Evolutionary conservation across 2,888 invertebrate species (phyloP), one percentile per base, ranked within the genome.

Genomic region (Chrysotoxum bicinctum): DNA sequence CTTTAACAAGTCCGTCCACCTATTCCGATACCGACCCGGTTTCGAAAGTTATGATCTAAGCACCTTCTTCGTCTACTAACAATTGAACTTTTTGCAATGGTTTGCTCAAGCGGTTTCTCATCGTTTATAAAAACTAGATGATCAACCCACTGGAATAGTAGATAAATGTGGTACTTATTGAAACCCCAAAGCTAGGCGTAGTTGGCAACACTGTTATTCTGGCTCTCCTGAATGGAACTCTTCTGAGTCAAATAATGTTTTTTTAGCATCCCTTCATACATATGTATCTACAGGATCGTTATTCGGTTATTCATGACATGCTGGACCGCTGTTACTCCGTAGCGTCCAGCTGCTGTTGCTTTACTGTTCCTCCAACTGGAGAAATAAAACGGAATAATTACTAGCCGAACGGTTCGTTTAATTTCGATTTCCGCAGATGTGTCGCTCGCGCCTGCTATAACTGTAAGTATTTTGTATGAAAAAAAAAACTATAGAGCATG

Each of bases 351-450:
- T 45, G 52, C 68, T 45, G 50, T 19, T 23, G 52, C 10, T 52
- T 30, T 30, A 40, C 60, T 50, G 45, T 21, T 37, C 30, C n/a
- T 80, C 54, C 66, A 58, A 58, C 70, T 56, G 76, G 54, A 37
- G 68, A 81, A 85, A 81, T 76, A 81, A 85, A 85, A 62, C 50
- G 76, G 73, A 77, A 77, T 85, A 85, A 85, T 85, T 85, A 85
- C 85, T 85, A 68, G 76, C 48, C 76, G 81, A 85, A 85, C 73
- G 85, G 81, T 85, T 85, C 85, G 85, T 85, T 85, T 85, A 85
- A 85, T 85, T 85, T 85, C 85, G 81, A 85, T 76, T 81, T 81
- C 62, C 85, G 50, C 85, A 85, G 77, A 85, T 85, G 85, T 81
- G 81, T 77, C 79, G 62, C 64, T 70, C 48, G 69, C 26, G 48